Evolutionary conservation across 2,113 vertebrate species (phyloP).

Genomic region (Gracilinanus agilis): DNA sequence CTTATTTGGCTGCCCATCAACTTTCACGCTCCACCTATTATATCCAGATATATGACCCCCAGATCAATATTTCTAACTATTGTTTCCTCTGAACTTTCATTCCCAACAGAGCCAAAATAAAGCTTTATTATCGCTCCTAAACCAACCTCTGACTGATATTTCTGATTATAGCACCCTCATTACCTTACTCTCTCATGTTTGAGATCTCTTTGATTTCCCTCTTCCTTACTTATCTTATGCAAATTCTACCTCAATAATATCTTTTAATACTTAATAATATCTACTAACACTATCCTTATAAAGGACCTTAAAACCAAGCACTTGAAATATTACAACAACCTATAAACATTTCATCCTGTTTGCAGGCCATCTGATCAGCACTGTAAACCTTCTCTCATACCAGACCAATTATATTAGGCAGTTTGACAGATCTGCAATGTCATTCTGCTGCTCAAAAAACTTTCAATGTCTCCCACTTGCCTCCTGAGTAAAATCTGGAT

Average conservation of each 20-base stretch:
- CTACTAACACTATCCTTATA: neutral
- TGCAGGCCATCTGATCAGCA: neutral
- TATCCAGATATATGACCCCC: neutral
- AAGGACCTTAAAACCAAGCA: neutral
- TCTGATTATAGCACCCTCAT: neutral
- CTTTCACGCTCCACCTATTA: neutral
- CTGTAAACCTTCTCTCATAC: neutral
- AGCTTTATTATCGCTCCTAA: neutral
- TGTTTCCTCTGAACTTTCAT: neutral
- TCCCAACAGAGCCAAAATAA: neutral
- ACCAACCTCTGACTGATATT: neutral
- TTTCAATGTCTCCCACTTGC: neutral
- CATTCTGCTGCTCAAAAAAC: neutral
- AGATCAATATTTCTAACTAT: neutral
- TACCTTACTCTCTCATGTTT: neutral
- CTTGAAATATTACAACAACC: neutral
- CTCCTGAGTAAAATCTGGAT: neutral
- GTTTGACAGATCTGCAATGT: neutral
- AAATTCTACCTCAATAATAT: neutral
- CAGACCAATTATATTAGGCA: neutral
- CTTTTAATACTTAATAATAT: neutral
- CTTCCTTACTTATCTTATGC: neutral
- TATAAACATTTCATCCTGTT: neutral
- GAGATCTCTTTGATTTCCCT: neutral
- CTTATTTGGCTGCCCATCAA: neutral